Base-by-base conservation (phyloP, 2,113 vertebrate species). In the Pyxicephalus adspersus region DNA sequence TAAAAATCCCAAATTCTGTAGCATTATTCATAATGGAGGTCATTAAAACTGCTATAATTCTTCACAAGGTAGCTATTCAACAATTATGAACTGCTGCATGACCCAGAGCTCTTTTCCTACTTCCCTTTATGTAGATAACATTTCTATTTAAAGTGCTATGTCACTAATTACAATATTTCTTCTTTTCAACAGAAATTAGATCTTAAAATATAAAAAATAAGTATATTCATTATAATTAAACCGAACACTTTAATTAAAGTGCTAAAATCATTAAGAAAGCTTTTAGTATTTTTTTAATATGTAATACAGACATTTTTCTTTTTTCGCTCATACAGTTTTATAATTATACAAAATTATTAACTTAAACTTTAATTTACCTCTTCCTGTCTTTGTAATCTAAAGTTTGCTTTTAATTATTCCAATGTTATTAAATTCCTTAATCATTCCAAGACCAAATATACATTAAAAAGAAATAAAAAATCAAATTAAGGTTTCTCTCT, bases 401-500 rank as follows among this genome's bases (percentile, higher is more conserved):
- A 79, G 52, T 58, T 66, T 79, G 52, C 77, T 28, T 57, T 26
- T 31, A 79, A 60, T 79, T 79, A 68, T 52, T 60, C 25, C 19
- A n/a, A n/a, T 57, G 17, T 68, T 70, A 79, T 79, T 67, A 68
- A 68, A 79, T 68, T 50, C 19, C 29, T 68, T 68, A 58, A 58
- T 68, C 54, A 68, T 60, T 28, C 70, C 34, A 16, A 66, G 28
- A 34, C 18, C 25, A 52, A 55, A 54, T 65, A 66, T 29, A 29
- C 11, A 64, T 26, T 28, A 28, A 8, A 17, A 19, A 52, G 22
- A 45, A 45, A 45, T 45, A 72, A 73, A 73, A 23, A 29, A 73
- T 7, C 2, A 22, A 73, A 73, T 34, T 23, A 38, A 20, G 19
- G 6, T 31, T 28, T 20, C 23, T n/a, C 26, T 65, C 29, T 23